phyloP scores from a whole-genome alignment of 2,797 vertebrate species.

The Geotrypetes seraphini region DNA sequence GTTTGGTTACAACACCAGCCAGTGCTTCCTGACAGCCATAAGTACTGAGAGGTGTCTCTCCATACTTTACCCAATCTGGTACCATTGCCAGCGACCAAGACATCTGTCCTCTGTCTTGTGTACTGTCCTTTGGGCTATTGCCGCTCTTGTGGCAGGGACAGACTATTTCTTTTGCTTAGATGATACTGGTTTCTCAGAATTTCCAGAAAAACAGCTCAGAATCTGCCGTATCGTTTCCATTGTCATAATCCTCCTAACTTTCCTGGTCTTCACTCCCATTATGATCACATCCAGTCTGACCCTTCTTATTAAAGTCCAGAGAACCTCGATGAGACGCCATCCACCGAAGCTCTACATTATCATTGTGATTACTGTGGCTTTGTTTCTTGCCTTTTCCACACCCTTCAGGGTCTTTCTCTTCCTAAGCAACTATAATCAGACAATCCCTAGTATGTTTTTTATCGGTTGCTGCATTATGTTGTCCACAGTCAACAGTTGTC shows the following conservation, averaged over 20 bases:
- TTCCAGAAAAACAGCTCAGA: no score
- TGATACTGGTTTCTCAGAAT: no score
- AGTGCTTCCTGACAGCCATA: slow-evolving; percentile 55
- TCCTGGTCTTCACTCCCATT: slow-evolving; percentile 9
- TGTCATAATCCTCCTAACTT: background rate
- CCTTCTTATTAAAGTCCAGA: slow-evolving; percentile 18
- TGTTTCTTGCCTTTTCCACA: slow-evolving; percentile 20
- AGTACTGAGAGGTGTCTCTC: slow-evolving; percentile 54
- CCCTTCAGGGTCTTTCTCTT: slow-evolving; percentile 2
- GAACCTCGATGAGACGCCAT: background rate
- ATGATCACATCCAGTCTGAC: slow-evolving; percentile 15
- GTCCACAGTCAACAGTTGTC: slow-evolving; percentile 16
- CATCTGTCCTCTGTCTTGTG: slow-evolving; percentile 46
- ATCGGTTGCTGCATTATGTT: slow-evolving; percentile 4
- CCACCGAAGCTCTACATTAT: background rate
- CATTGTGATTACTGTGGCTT: slow-evolving; percentile 16
- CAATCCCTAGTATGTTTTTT: slow-evolving; percentile 7
- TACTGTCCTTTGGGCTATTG: slow-evolving; percentile 46
- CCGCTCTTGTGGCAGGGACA: slow-evolving; percentile 44
- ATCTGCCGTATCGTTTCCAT: no score
- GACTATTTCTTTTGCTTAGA: slow-evolving; percentile 49
- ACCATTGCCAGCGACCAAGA: slow-evolving; percentile 44
- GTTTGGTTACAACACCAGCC: slow-evolving; percentile 52
- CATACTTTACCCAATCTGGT: slow-evolving; percentile 52
- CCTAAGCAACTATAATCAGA: background rate